Base-by-base conservation (phyloP, 2,797 vertebrate genomes). In the Erethizon dorsatum region DNA sequence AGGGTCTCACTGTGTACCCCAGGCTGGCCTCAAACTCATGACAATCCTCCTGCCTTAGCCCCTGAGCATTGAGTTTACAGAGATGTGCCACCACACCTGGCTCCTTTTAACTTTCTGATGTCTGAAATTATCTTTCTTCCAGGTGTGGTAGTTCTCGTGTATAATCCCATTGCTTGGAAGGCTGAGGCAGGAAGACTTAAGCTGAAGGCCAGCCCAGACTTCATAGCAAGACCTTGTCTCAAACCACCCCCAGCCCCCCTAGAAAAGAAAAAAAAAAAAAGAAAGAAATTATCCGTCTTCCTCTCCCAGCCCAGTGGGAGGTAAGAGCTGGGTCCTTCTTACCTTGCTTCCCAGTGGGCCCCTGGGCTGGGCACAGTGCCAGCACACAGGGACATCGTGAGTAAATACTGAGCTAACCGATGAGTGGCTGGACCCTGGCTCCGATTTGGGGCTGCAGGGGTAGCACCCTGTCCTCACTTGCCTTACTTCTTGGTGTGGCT, bases 91-190 rank as follows among this genome's bases (percentile, higher is more conserved):
- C 73, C 26, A 31, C 13, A 17, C 24, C 26, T 2, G 3, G 69
- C 69, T 50, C 45, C 75, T 57, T 90, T 69, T 94, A 61, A 69
- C 50, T 69, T 84, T 89, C 77, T 56, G 13, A 94, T 85, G 13
- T 94, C 65, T 94, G 85, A 84, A 84, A 56, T 50, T 2, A 37
- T 91, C 83, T 83, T 31, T 63, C 73, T 73, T 45, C 41, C 41
- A 45, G 71, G 20, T 13, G 71, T 5, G 41, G 41, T 3, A 10
- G 22, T 26, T 45, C 37, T 24, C 41, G 45, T 13, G 41, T 45
- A 26, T 41, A 73, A 73, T 26, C 69, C 37, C 14, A 45, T 41
- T 37, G 24, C 22, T 45, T 45, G 41, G 71, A 45, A 73, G 71
- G 41, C 41, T 26, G 71, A 45, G 71, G 71, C 71, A 73, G 41